These are phyloP conservation scores for Hirtodrosophila duncani DNA, from an alignment of 2,888 invertebrate species.

Conservation along the genomic window DNA sequence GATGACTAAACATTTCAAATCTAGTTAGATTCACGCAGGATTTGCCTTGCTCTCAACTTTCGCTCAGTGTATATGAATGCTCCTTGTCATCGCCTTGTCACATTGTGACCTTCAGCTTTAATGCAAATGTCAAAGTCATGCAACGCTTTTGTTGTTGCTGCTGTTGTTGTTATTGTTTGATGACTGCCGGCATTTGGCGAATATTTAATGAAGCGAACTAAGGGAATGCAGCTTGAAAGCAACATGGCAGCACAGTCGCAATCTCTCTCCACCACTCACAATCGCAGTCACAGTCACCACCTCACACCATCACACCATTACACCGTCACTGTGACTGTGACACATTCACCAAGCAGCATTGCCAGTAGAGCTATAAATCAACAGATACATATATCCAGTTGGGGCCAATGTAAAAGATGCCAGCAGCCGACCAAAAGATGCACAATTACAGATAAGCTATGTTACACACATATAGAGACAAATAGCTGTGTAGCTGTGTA, in stretches of 20 bases:
- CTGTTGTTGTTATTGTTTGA: background rate
- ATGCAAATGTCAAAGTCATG: conserved; percentile 17
- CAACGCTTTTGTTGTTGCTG: background rate
- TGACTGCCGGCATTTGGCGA: conserved; percentile 27
- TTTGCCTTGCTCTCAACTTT: conserved; percentile 2
- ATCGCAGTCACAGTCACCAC: too few relatives aligned
- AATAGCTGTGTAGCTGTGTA: too few relatives aligned
- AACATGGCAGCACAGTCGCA: background rate
- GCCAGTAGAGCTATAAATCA: conserved; percentile 51
- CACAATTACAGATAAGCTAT: conserved; percentile 70
- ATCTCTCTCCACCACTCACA: too few relatives aligned
- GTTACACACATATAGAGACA: too few relatives aligned
- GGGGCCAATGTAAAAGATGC: background rate
- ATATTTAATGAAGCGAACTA: conserved; percentile 38
- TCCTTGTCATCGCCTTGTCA: too few relatives aligned
- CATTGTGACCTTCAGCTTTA: conserved; percentile 8
- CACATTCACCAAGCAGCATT: conserved; percentile 53
- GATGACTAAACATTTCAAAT: too few relatives aligned
- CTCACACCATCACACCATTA: too few relatives aligned
- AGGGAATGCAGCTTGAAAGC: conserved; percentile 17
- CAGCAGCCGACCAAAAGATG: conserved; percentile 42
- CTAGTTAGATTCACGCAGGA: conserved; percentile 13
- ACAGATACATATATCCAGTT: conserved; percentile 26
- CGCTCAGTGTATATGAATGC: too few relatives aligned
- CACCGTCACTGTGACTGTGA: too few relatives aligned